These are phyloP conservation scores for Argyrosomus japonicus DNA, from an alignment of 2,113 vertebrate species.

Conservation along the genomic window DNA sequence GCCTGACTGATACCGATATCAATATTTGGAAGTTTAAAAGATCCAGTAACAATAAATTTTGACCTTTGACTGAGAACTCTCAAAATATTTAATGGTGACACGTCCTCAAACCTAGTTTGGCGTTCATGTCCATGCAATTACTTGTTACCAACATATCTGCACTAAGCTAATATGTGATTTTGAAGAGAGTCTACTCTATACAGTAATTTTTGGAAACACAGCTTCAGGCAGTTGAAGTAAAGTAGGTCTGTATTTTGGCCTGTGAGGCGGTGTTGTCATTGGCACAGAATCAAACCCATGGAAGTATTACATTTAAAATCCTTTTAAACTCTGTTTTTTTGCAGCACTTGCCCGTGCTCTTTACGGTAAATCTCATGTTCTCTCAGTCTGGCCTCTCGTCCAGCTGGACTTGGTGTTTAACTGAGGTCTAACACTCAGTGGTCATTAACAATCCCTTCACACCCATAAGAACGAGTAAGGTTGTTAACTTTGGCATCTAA, in stretches of 20 bases:
- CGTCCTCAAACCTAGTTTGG: too few relatives aligned
- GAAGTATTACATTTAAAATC: constrained; percentile 9
- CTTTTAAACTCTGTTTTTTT: constrained; percentile 7
- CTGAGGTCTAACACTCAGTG: constrained; percentile 19
- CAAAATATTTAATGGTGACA: too few relatives aligned
- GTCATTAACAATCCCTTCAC: constrained; percentile 58
- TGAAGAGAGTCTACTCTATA: background rate
- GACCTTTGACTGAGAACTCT: too few relatives aligned
- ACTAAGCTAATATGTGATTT: background rate
- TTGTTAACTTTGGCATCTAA: constrained; percentile 64
- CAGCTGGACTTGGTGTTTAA: constrained; percentile 51
- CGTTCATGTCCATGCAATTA: too few relatives aligned
- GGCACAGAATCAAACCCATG: constrained; percentile 16
- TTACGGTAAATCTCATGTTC: constrained; percentile 52
- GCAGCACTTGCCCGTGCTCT: constrained; percentile 9
- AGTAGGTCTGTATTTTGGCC: constrained; percentile 15
- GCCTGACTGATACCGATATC: too few relatives aligned
- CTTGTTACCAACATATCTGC: background rate
- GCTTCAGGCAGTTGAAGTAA: background rate
- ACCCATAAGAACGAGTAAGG: constrained; percentile 40
- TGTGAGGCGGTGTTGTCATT: constrained; percentile 1
- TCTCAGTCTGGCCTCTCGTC: constrained; percentile 38
- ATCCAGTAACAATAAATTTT: too few relatives aligned
- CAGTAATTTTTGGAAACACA: background rate
- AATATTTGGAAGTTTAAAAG: too few relatives aligned